Conservation (phyloP, 2,797 vertebrate species). For the Scomberomorus guttatus region DNA sequence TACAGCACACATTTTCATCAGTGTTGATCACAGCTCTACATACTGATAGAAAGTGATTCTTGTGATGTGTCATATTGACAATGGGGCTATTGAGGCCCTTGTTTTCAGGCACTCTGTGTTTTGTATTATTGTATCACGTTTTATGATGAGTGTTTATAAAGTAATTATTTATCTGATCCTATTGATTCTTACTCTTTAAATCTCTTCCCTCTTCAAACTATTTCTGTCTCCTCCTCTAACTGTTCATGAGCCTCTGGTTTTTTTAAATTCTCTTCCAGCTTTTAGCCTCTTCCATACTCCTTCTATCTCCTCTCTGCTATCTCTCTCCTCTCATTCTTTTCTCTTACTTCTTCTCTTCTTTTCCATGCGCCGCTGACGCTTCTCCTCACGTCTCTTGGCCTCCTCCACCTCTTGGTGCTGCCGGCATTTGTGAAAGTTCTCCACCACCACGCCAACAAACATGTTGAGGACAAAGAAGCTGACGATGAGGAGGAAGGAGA, state of each 20-base stretch:
- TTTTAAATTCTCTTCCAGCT: slow-evolving; percentile 82
- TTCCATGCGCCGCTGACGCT: slow-evolving; percentile 92
- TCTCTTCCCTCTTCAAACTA: neutral
- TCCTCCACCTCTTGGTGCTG: slow-evolving; percentile 99
- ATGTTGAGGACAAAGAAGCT: slow-evolving; percentile 99
- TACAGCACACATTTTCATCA: slow-evolving; percentile 12
- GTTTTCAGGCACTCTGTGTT: neutral
- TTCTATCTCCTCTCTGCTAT: slow-evolving; percentile 71
- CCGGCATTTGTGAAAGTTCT: slow-evolving; percentile 99
- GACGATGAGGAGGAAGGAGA: slow-evolving; percentile 99
- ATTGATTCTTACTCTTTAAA: slow-evolving; percentile 1
- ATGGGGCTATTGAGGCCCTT: neutral
- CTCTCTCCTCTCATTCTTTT: slow-evolving; percentile 14
- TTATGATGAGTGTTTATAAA: slow-evolving; percentile 2
- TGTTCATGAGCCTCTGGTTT: slow-evolving; percentile 85
- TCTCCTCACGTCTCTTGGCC: slow-evolving; percentile 94
- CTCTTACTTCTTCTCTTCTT: slow-evolving; percentile 96
- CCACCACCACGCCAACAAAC: slow-evolving; percentile 99
- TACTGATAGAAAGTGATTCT: slow-evolving; percentile 18
- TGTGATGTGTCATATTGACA: slow-evolving; percentile 20
- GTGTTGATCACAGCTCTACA: slow-evolving; percentile 12
- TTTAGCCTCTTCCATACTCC: slow-evolving; percentile 87
- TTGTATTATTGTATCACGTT: slow-evolving; percentile 10
- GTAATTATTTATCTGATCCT: slow-evolving; percentile 4
- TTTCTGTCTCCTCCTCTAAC: slow-evolving; percentile 86